These are phyloP conservation scores for Cephus pygmeus DNA, from an alignment of 2,888 invertebrate species.

Conservation along the genomic window DNA sequence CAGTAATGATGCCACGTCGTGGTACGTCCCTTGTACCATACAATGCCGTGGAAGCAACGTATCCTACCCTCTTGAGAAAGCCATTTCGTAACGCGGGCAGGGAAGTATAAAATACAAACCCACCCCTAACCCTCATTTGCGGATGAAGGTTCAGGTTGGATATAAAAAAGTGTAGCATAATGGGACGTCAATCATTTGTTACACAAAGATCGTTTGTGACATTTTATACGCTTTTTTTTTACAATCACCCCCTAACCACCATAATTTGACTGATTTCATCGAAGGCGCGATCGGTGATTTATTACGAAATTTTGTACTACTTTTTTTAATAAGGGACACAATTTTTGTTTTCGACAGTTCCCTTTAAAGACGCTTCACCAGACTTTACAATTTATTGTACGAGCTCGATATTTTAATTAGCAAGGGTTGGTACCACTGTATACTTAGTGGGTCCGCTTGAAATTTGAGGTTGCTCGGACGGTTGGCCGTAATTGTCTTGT, in stretches of 20 bases:
- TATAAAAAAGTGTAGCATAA: too few relatives aligned
- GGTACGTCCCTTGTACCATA: slow-evolving; percentile 1
- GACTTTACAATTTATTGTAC: neutral
- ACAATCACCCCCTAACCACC: neutral
- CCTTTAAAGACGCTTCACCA: neutral
- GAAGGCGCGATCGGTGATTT: neutral
- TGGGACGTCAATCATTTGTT: too few relatives aligned
- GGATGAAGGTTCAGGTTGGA: too few relatives aligned
- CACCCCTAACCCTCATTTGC: too few relatives aligned
- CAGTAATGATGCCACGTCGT: slow-evolving; percentile 50
- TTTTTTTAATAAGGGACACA: neutral
- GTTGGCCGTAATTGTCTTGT: neutral
- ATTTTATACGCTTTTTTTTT: neutral
- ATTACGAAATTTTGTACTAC: neutral
- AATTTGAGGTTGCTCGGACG: neutral
- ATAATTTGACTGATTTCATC: neutral
- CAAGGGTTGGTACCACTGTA: neutral
- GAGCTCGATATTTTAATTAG: neutral
- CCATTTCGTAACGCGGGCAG: too few relatives aligned
- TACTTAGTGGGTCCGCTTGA: neutral
- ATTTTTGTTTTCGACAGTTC: neutral
- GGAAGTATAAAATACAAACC: too few relatives aligned
- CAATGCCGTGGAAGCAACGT: neutral
- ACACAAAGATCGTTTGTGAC: too few relatives aligned
- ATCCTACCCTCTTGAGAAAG: neutral